Percentiles rank a stretch among this genome's conserved stretches.
Evolutionary conservation across 1,140 invertebrate genomes (phyloP).

Genomic region (Cyclargus thomasi): DNA sequence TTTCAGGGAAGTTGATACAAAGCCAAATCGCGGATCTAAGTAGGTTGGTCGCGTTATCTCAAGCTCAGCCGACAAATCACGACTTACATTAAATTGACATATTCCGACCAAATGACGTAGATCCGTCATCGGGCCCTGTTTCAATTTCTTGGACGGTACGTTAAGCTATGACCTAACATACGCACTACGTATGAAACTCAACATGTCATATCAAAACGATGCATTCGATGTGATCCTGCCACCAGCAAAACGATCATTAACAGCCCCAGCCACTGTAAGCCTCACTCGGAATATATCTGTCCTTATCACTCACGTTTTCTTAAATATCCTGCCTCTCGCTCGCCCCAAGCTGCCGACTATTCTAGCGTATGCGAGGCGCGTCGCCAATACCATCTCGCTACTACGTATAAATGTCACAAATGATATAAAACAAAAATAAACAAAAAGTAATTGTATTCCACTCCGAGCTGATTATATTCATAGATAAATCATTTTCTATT

Average conservation of each 20-base stretch:
- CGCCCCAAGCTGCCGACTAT: slow-evolving; percentile 55
- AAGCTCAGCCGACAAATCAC: too few species aligned
- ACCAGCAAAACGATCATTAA: neutral
- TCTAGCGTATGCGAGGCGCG: slow-evolving; percentile 49
- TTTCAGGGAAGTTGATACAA: too few species aligned
- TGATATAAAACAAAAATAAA: neutral
- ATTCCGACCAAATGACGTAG: too few species aligned
- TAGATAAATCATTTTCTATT: too few species aligned
- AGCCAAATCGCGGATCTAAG: too few species aligned
- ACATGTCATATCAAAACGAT: neutral
- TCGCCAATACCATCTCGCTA: slow-evolving; percentile 46
- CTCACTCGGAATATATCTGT: slow-evolving; percentile 20
- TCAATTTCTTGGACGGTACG: too few species aligned
- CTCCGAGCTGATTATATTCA: too few species aligned
- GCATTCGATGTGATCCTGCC: neutral
- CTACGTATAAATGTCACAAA: slow-evolving; percentile 24
- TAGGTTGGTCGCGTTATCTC: too few species aligned
- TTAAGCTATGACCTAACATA: too few species aligned
- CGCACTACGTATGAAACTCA: too few species aligned
- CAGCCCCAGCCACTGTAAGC: slow-evolving; percentile 11
- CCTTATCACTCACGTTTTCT: slow-evolving; percentile 66
- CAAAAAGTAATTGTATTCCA: neutral
- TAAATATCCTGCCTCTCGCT: slow-evolving; percentile 64
- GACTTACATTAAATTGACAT: too few species aligned
- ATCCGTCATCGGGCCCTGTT: too few species aligned